Evolutionary conservation across 2,888 invertebrate species (phyloP), one percentile per base, ranked within the genome.

Genomic region (Parnassius apollo): DNA sequence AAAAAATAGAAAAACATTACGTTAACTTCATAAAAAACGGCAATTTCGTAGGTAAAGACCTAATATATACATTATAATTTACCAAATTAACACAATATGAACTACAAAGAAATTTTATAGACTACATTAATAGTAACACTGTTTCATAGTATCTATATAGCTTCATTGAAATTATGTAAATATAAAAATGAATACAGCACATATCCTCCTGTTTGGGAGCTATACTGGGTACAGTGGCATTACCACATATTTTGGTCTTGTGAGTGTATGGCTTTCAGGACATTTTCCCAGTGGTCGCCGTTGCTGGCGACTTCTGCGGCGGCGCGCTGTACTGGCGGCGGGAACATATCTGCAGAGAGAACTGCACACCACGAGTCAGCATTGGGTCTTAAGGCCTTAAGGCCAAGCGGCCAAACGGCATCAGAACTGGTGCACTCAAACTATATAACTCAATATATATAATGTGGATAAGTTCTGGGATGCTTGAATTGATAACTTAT

Each of bases 281-380:
- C 93, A 88, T 93, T 93, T 93, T 94, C 94, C 92, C 93, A 94
- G 83, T 92, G 93, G 91, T 94, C 94, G 78, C 94, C 94, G 87
- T 93, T 93, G 87, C 89, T 85, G 82, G 93, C 93, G 79, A 94
- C 94, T 81, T 93, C 93, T 82, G 86, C 86, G 80, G 94, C 93
- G 76, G 93, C 93, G 73, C 90, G 93, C 68, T 76, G 92, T 69
- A 86, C 85, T 56, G 85, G 70, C 65, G 86, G 79, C 87, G 86
- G 86, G 81, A 84, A 81, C 83, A 75, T 69, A 92, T 91, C 92
- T 92, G 92, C 74, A 83, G 92, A 92, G 86, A 91, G 86, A 92
- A 92, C 92, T 92, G 86, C 91, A 88, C 90, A 91, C 85, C 82
- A 85, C 89, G 85, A 75, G 86, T 92, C 91, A 92, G 81, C 85